phyloP scores from a whole-genome alignment of 2,113 vertebrate species.

The Hydrochoerus hydrochaeris region DNA sequence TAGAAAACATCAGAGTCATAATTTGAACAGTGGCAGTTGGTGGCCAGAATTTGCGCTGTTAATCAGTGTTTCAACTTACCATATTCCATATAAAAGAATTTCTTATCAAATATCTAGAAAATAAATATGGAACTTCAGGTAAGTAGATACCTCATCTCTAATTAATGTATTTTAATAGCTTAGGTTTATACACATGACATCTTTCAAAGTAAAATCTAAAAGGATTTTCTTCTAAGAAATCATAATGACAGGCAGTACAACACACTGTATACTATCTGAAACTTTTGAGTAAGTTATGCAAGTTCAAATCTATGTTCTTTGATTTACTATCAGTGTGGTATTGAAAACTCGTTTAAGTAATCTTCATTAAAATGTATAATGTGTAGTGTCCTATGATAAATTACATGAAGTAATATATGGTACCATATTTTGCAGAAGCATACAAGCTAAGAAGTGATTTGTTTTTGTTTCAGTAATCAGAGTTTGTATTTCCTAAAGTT shows the following conservation, averaged over 20 bases:
- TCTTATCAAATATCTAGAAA: background rate
- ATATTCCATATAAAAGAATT: background rate
- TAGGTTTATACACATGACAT: background rate
- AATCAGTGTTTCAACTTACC: background rate
- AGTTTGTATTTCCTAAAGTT: background rate
- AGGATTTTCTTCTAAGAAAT: conserved; percentile 38
- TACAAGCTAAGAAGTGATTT: background rate
- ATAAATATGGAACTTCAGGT: background rate
- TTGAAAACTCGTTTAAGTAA: conserved; percentile 4
- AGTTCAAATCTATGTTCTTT: background rate
- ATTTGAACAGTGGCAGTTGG: background rate
- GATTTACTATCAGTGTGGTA: background rate
- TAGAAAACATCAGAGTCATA: background rate
- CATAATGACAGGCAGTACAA: background rate
- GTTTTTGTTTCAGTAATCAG: background rate
- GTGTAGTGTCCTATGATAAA: background rate
- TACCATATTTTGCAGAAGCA: background rate
- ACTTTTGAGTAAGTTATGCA: background rate
- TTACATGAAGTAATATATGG: background rate
- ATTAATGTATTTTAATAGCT: background rate
- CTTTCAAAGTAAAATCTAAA: conserved; percentile 40
- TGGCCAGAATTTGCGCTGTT: background rate
- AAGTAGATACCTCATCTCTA: background rate
- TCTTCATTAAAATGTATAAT: background rate
- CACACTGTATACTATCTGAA: background rate